Conservation (phyloP, 2,797 vertebrate species). For the Gallinago stenura region DNA sequence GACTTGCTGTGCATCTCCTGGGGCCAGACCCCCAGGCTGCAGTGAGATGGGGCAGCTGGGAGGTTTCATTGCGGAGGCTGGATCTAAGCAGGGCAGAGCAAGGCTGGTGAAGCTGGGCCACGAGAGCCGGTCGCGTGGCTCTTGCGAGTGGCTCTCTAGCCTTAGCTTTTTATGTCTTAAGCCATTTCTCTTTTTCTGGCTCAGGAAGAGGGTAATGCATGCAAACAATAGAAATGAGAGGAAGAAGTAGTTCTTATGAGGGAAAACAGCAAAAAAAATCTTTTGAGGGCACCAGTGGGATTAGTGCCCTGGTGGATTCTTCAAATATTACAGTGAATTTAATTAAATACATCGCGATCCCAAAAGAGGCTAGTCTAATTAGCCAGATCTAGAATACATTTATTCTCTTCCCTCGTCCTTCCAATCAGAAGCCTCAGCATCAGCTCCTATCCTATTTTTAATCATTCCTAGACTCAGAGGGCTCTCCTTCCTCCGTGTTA, state of each 20-base stretch:
- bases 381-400: slow-evolving; percentile 81
- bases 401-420: slow-evolving; percentile 69
- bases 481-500: slow-evolving; percentile 40
- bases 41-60: fast-evolving
- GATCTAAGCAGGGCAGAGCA: background rate
- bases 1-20: fast-evolving
- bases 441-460: slow-evolving; percentile 62
- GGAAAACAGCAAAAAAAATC: slow-evolving; percentile 59
- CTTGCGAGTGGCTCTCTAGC: fast-evolving
- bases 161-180: background rate
- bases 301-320: slow-evolving; percentile 78
- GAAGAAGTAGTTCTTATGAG: slow-evolving; percentile 52
- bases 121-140: fast-evolving
- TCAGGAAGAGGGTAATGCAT: background rate
- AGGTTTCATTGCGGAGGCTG: fast-evolving
- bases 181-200: background rate
- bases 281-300: slow-evolving; percentile 75
- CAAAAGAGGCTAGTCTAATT: slow-evolving; percentile 82
- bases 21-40: background rate
- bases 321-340: slow-evolving; percentile 82
- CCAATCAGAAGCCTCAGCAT: slow-evolving; percentile 77
- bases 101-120: background rate
- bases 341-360: slow-evolving; percentile 82
- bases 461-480: slow-evolving; percentile 65
- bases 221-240: slow-evolving; percentile 52